These are phyloP conservation scores for Calyptommatus sinebrachiatus DNA, from an alignment of 2,113 vertebrate species.

Conservation along the genomic window DNA sequence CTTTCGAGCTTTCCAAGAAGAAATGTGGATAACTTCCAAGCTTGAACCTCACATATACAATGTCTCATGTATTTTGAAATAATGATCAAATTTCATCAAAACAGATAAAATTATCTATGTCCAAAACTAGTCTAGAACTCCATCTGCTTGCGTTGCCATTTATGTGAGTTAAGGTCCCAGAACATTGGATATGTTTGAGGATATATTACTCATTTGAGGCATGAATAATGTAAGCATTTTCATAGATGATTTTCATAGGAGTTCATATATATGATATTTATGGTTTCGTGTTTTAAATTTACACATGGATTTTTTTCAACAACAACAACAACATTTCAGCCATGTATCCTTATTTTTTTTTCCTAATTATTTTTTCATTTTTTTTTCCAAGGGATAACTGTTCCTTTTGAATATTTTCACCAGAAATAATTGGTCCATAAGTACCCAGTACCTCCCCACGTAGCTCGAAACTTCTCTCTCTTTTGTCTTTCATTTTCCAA, in stretches of 20 bases:
- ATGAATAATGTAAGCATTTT: background rate
- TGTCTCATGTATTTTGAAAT: no score
- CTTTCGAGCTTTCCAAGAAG: no score
- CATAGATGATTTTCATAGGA: background rate
- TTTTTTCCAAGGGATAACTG: background rate
- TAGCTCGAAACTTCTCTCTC: no score
- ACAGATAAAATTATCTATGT: no score
- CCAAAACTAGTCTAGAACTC: background rate
- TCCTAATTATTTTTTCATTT: background rate
- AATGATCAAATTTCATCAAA: no score
- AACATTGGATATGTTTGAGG: background rate
- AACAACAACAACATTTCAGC: slow-evolving; percentile 2
- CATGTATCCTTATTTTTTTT: background rate
- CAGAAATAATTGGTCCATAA: no score
- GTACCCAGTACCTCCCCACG: no score
- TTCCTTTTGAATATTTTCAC: background rate
- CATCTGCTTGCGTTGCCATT: background rate
- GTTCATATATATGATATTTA: background rate
- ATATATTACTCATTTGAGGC: no score
- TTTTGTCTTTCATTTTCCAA: no score
- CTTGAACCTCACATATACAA: no score
- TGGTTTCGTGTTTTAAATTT: background rate
- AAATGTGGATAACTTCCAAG: no score
- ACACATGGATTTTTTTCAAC: background rate
- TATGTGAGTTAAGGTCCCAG: background rate